Evolutionary conservation across 1,140 invertebrate genomes (phyloP).

Genomic region (Parapsyche elsis): DNA sequence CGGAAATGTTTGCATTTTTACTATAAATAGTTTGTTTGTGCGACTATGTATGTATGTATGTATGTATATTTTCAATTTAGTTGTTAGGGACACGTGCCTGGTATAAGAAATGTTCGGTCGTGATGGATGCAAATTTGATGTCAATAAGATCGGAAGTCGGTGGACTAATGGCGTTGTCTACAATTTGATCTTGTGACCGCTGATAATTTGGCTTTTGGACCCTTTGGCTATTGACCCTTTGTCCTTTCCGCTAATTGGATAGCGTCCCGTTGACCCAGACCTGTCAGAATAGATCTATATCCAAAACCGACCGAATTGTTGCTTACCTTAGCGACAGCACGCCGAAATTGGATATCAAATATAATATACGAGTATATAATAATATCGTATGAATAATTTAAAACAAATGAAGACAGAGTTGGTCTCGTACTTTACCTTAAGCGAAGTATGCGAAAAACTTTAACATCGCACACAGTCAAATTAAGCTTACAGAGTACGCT

Average conservation of each 20-base stretch:
- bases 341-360: background rate
- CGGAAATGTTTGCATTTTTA: no score
- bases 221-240: constrained; percentile 31
- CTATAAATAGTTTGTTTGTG: no score
- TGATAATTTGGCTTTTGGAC: constrained; percentile 31
- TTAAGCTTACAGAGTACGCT: no score
- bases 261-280: constrained; percentile 23
- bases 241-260: constrained; percentile 31
- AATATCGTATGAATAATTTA: no score
- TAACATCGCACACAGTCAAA: no score
- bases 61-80: no score
- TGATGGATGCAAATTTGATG: constrained; percentile 24
- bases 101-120: background rate
- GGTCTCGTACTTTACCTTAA: no score
- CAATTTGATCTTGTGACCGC: constrained; percentile 33
- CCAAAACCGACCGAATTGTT: background rate
- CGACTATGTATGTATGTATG: no score
- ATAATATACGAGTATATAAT: no score
- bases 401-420: no score
- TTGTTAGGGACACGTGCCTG: no score
- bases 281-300: constrained; percentile 32
- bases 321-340: constrained; percentile 9
- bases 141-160: constrained; percentile 24
- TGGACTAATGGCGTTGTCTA: constrained; percentile 24
- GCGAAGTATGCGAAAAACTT: no score